These are phyloP conservation scores for Sebastes diaconus DNA, from an alignment of 2,797 vertebrate species.

Conservation along the genomic window DNA sequence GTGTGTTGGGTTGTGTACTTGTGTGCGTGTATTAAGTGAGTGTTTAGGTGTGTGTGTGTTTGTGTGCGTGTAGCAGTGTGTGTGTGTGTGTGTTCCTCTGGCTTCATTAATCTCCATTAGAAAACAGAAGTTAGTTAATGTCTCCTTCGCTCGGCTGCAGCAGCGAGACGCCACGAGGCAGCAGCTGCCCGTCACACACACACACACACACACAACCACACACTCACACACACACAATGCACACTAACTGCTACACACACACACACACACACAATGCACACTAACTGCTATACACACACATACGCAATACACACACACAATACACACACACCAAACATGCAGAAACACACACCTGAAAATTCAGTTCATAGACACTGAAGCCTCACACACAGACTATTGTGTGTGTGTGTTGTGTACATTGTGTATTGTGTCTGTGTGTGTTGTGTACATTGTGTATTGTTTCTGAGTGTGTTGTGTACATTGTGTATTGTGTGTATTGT, in stretches of 20 bases:
- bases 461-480: neutral
- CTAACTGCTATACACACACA: too few relatives aligned
- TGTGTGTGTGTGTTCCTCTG: constrained; percentile 37
- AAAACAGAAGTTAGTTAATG: constrained; percentile 87
- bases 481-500: constrained; percentile 8
- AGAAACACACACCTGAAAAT: constrained; percentile 14
- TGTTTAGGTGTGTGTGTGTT: neutral
- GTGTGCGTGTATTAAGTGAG: neutral
- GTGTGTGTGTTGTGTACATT: neutral
- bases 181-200: constrained; percentile 51
- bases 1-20: neutral
- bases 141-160: constrained; percentile 76
- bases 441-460: too few relatives aligned
- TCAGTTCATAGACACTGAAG: constrained; percentile 28
- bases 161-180: constrained; percentile 68
- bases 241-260: neutral
- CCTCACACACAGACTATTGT: constrained; percentile 1
- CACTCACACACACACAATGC: neutral
- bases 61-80: constrained; percentile 10
- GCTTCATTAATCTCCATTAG: constrained; percentile 87
- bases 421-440: neutral
- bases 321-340: neutral
- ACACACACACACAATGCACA: constrained; percentile 2
- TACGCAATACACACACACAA: neutral
- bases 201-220: constrained; percentile 21